A percentile compares a stretch with the other conserved stretches of the same genome.
phyloP scores from a whole-genome alignment of 2,888 invertebrate genomes.

The Eristalinus sepulchralis region DNA sequence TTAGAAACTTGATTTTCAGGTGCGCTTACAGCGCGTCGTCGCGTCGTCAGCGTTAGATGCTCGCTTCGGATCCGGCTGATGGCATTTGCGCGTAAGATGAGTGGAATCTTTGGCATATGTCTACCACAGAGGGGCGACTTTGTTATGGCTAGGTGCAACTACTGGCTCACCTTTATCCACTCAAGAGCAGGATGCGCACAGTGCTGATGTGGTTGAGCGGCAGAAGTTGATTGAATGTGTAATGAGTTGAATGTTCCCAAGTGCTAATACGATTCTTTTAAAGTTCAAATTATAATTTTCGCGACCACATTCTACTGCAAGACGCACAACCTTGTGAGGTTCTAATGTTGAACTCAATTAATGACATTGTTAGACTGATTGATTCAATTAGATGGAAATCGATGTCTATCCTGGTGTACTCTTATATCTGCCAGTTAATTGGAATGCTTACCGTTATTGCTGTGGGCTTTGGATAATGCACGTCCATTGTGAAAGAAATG shows the following conservation, averaged over 20 bases:
- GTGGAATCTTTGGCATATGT: conserved; percentile 32
- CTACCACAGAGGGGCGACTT: neutral
- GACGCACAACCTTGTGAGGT: neutral
- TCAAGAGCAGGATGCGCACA: conserved; percentile 48
- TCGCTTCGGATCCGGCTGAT: conserved; percentile 49
- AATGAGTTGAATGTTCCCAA: neutral
- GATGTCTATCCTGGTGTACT: neutral
- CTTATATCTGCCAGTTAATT: too few species aligned
- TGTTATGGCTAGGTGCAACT: neutral
- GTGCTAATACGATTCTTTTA: neutral
- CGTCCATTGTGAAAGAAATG: too few species aligned
- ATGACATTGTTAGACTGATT: neutral
- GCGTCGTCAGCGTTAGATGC: neutral
- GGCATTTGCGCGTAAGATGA: conserved; percentile 61
- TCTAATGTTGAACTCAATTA: neutral
- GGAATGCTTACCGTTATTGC: too few species aligned
- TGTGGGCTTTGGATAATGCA: too few species aligned
- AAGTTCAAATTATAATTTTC: neutral
- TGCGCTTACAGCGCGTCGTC: neutral
- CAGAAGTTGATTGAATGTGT: neutral
- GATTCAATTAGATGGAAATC: neutral
- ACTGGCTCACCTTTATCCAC: conserved; percentile 64
- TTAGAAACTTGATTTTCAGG: conserved; percentile 43
- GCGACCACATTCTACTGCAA: neutral
- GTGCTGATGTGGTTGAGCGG: neutral